These are phyloP conservation scores for Amazona vittata DNA, from an alignment of 2,113 vertebrate species.

Conservation along the genomic window DNA sequence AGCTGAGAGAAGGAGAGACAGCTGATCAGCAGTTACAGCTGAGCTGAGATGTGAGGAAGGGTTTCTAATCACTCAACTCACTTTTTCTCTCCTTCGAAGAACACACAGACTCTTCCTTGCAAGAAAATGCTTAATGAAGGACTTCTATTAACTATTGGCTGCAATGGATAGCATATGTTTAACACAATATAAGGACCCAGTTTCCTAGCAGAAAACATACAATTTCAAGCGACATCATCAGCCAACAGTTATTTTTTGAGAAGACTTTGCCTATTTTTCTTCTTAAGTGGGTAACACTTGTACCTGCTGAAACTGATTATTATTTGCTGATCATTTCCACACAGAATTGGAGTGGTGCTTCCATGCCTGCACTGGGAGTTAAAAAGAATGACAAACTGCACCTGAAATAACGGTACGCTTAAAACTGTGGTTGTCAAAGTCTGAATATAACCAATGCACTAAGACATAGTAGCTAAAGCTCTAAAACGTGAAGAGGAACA, in stretches of 20 bases:
- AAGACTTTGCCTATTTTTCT: not conserved
- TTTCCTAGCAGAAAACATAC: not conserved
- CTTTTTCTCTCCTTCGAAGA: not conserved
- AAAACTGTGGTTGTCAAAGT: not conserved
- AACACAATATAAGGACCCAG: not conserved
- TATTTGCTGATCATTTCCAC: not conserved
- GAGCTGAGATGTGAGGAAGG: not conserved
- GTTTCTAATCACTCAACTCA: not conserved
- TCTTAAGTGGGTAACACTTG: not conserved
- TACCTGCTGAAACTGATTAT: not conserved
- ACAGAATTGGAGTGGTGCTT: not conserved
- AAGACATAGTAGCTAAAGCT: not conserved
- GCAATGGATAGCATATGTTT: not conserved
- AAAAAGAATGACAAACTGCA: not conserved
- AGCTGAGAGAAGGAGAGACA: not conserved
- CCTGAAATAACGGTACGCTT: not conserved
- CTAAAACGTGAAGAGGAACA: not conserved
- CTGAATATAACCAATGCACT: not conserved
- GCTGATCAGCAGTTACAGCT: not conserved
- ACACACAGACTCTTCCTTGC: not conserved
- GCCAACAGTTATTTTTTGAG: not conserved
- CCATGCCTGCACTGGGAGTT: not conserved
- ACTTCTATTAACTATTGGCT: constrained; percentile 1
- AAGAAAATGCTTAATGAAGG: not conserved
- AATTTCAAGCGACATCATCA: not conserved